These are phyloP conservation scores for Bombus turneri DNA, from an alignment of 1,140 invertebrate genomes.

Conservation along the genomic window DNA sequence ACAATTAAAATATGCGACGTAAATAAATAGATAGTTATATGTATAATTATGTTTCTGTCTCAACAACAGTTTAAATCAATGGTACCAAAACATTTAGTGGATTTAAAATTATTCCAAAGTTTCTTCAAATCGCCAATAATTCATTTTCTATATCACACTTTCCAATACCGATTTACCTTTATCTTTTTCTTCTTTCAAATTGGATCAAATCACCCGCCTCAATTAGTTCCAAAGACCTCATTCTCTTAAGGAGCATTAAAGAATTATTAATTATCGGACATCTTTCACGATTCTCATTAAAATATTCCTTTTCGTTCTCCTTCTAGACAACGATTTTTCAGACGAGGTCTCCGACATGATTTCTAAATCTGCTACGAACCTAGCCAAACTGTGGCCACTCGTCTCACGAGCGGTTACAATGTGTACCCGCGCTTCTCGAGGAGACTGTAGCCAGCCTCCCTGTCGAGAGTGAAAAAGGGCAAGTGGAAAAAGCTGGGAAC, in stretches of 20 bases:
- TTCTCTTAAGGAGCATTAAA: too few relatives aligned
- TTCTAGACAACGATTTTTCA: not conserved
- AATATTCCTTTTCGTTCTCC: not conserved
- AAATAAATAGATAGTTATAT: too few relatives aligned
- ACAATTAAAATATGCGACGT: too few relatives aligned
- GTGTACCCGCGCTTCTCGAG: slow-evolving; percentile 29
- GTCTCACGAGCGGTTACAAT: slow-evolving; percentile 10
- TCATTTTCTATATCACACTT: not conserved
- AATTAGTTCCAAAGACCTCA: not conserved
- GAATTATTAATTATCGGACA: not conserved
- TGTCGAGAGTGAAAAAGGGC: not conserved
- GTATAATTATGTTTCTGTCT: too few relatives aligned
- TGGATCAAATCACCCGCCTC: not conserved
- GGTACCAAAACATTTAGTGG: too few relatives aligned
- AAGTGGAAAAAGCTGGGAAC: not conserved
- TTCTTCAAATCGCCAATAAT: not conserved
- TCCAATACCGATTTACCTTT: not conserved
- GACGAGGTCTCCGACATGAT: not conserved
- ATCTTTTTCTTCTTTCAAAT: not conserved
- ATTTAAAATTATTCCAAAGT: too few relatives aligned
- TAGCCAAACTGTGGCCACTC: slow-evolving; percentile 5
- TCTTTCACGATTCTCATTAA: not conserved
- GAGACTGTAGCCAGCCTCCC: not conserved
- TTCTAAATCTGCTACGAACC: not conserved
- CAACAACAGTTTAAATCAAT: too few relatives aligned